phyloP scores from a whole-genome alignment of 1,140 invertebrate genomes.

The Drosophila grimshawi region DNA sequence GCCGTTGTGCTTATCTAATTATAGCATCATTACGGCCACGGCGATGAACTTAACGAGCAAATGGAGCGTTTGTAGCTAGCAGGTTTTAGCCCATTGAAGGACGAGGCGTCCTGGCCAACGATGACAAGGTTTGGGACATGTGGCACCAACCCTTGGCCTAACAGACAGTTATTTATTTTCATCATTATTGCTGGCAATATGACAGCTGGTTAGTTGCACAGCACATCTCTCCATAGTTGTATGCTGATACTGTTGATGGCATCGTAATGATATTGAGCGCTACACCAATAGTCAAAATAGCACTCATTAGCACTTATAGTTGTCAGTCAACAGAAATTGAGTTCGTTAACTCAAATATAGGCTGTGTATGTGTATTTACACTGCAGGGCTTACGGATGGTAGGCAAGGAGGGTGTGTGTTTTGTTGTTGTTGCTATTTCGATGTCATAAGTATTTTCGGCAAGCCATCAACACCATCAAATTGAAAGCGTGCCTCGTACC shows the following conservation, averaged over 20 bases:
- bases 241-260: conserved; percentile 27
- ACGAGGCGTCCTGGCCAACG: conserved; percentile 7
- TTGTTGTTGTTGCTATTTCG: conserved; percentile 26
- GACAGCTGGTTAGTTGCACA: conserved; percentile 35
- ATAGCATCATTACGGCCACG: conserved; percentile 74
- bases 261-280: conserved; percentile 36
- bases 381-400: too few species aligned
- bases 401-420: neutral
- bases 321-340: conserved; percentile 30
- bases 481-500: conserved; percentile 30
- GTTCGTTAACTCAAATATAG: conserved; percentile 29
- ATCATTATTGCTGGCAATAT: conserved; percentile 40
- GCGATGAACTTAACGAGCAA: conserved; percentile 55
- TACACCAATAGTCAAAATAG: conserved; percentile 38
- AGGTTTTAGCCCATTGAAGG: conserved; percentile 18
- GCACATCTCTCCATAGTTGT: neutral
- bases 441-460: conserved; percentile 25
- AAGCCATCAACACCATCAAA: conserved; percentile 33
- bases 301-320: conserved; percentile 36
- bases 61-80: conserved; percentile 39
- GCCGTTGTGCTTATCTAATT: conserved; percentile 76
- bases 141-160: conserved; percentile 15
- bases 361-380: neutral
- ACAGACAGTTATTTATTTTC: conserved; percentile 47
- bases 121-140: conserved; percentile 12